Evolutionary conservation across 2,888 invertebrate genomes (phyloP), one percentile per base, ranked within the genome.

Genomic region (Diloba caeruleocephala): DNA sequence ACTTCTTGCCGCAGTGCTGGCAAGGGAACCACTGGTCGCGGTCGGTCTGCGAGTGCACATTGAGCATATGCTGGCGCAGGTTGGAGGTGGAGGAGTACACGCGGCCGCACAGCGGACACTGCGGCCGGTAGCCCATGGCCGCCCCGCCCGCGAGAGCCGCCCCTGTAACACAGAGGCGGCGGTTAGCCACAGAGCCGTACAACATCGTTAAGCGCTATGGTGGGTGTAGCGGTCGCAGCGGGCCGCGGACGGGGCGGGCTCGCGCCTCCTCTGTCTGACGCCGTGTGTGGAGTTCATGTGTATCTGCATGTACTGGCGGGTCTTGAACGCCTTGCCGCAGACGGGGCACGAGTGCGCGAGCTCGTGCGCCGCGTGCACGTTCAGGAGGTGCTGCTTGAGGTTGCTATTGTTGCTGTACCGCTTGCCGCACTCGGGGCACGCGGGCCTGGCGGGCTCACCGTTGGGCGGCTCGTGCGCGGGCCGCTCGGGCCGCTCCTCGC

Each of bases 41-140:
- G 80, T 95, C 94, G 76, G 95, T 95, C 89, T 95, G 94, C 85
- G 95, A 95, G 92, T 96, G 96, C 86, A 96, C 96, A 90, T 96
- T 96, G 91, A 95, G 95, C 90, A 96, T 95, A 91, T 96, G 96
- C 92, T 96, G 96, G 87, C 95, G 95, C 84, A 96, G 94, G 94
- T 96, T 96, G 93, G 96, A 95, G 77, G 95, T 95, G 84, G 96
- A 95, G 81, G 95, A 96, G 94, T 96, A 96, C 89, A 95, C 94
- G 85, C 95, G 94, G 84, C 95, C 95, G 94, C 96, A 96, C 90
- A 95, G 95, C 74, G 95, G 95, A 87, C 96, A 96, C 87, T 95
- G 94, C 83, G 95, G 95, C 87, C 95, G 94, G 88, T 93, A 93
- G 88, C 91, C 91, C 81, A 87, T 78, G 80, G 89, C 91, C 87